Base-by-base conservation (phyloP, 2,888 invertebrate species). In the Choreutis nemorana region DNA sequence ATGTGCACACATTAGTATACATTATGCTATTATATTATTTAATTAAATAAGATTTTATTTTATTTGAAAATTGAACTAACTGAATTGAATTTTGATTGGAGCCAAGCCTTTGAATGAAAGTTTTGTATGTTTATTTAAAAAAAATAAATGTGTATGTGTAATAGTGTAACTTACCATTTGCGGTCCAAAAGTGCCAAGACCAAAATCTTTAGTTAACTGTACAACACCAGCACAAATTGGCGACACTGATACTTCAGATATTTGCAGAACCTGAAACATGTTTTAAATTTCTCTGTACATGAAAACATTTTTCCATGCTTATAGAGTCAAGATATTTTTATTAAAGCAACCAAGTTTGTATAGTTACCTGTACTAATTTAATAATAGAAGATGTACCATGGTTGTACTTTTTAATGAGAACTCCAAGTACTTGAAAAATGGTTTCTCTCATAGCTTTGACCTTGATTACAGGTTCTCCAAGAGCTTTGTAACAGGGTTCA, bases 401-500 rank as follows among this genome's bases (percentile, higher is more conserved):
- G 54, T 90, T 91, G 56, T 92, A 93, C 28, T 84, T 85, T 56
- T 90, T 92, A 11, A 94, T 85, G 24, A 94, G 81, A 2, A 85
- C 81, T 8, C 92, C 94, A 33, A 96, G 75, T 21, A 94, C 84
- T 79, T 91, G 87, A 51, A 88, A 87, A 3, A 94, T 81, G 8
- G 87, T 86, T 40, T 87, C 86, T 34, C 86, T 80, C 0, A 82
- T 72, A 26, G 83, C 71, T 39, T 87, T 89, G 40, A 86, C 83
- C 60, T 71, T 85, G 45, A 62, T 86, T 60, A 64, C 73, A 26
- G 82, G 81, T 41, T 84, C 83, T 51, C 87, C 86, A 26, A 89
- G 55, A 24, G 83, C 81, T 53, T 86, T 87, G 62, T 91, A 93
- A 50, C 91, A 91, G 27, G 87, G 83, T 44, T 88, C 86, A 22